Conservation (phyloP, 2,797 vertebrate genomes). For the Cossypha dichroa region DNA sequence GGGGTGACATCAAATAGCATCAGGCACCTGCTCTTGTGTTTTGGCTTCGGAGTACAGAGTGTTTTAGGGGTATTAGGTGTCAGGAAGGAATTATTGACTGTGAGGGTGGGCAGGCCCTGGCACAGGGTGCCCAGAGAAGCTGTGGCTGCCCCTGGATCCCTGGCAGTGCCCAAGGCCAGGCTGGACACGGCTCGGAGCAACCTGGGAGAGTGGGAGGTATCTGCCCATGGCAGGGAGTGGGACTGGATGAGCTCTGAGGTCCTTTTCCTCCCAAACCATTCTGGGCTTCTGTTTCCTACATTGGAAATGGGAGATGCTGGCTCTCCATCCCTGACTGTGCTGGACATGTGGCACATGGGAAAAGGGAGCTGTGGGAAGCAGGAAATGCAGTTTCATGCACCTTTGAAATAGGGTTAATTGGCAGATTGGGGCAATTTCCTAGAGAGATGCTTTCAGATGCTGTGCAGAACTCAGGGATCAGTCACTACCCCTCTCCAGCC, state of each 20-base stretch:
- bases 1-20: accelerated
- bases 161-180: background rate
- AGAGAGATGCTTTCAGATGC: background rate
- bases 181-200: accelerated
- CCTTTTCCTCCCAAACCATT: too few relatives aligned
- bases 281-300: background rate
- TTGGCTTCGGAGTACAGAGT: background rate
- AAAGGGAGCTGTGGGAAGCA: background rate
- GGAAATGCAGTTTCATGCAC: background rate
- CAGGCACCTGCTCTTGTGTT: background rate
- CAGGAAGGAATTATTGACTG: background rate
- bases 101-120: background rate
- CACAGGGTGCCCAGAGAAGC: background rate
- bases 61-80: too few relatives aligned
- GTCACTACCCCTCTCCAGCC: background rate
- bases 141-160: background rate
- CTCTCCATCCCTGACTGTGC: background rate
- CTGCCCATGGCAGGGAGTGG: background rate
- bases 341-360: accelerated
- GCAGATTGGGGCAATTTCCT: background rate
- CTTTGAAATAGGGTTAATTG: background rate
- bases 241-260: background rate
- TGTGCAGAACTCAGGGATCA: background rate
- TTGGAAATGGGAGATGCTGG: background rate
- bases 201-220: background rate